Base-by-base conservation (phyloP, 2,888 invertebrate species). In the Calephelis perditalis region DNA sequence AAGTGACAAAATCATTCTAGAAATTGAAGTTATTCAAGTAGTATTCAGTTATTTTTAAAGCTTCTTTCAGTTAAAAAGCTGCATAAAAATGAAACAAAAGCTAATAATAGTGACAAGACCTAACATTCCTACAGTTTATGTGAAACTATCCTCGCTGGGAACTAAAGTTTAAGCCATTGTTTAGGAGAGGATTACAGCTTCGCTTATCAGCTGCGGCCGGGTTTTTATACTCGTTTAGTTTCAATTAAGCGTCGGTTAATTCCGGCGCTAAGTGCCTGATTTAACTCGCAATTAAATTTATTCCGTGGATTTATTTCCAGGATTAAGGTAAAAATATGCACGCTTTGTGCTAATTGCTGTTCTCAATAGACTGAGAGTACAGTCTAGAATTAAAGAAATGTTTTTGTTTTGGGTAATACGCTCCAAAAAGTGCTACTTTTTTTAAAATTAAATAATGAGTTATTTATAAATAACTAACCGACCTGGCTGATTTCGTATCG, bases 231-330 rank as follows among this genome's bases (percentile, higher is more conserved):
- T 77, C 78, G 75, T 78, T 82, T 81, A 85, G 83, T 89, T 88
- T 87, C 87, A 89, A 89, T 90, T 88, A 86, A 82, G 71, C 76
- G 75, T 77, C 78, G 75, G 82, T 86, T 88, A 86, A 88, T 86
- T 83, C 81, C 74, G 67, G 47, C 62, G 82, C 79, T 84, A 86
- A 87, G 84, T 86, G 82, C 77, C 81, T 72, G 84, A 82, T 82
- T 84, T 81, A 81, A 84, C 78, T 75, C 74, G 77, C 75, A 76
- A 79, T 80, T 85, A 80, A 86, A 86, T 86, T 87, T 86, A 86
- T 86, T 77, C 82, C 76, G 73, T 71, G 73, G 79, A 86, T 86
- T 86, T 86, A 86, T 82, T 78, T 74, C 74, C 74, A 61, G 82
- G 83, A 84, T 86, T 88, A 86, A 82, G 81, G 79, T 83, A 82